Percentiles rank a stretch among this genome's conserved stretches.
phyloP scores from a whole-genome alignment of 2,888 invertebrate genomes.

The Calameuta idolon region DNA sequence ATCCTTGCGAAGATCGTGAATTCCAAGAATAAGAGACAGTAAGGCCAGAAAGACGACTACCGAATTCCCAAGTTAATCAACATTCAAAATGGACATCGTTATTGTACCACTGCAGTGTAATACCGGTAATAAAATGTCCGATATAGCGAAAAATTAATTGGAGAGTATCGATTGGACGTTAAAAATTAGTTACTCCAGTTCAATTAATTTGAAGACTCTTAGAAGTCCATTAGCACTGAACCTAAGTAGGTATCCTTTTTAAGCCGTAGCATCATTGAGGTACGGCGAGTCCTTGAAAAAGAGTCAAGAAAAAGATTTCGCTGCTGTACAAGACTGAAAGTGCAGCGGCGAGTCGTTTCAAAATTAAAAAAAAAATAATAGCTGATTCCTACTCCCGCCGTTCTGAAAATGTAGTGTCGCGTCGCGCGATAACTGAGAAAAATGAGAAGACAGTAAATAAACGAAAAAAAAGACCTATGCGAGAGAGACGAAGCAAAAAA shows the following conservation, averaged over 20 bases:
- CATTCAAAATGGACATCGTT: too few species aligned
- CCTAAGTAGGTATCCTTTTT: not conserved
- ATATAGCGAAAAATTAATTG: not conserved
- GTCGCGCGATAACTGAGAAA: too few species aligned
- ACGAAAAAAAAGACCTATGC: too few species aligned
- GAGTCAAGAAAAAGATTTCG: not conserved
- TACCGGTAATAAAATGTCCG: not conserved
- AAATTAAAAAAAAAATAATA: not conserved
- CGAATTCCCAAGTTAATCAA: not conserved
- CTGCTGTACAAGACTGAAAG: not conserved
- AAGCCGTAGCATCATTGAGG: not conserved
- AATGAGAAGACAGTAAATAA: too few species aligned
- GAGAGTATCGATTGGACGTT: not conserved
- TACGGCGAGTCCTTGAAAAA: not conserved
- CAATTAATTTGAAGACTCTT: not conserved
- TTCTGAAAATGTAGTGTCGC: not conserved
- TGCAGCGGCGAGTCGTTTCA: not conserved
- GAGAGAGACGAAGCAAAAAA: too few species aligned
- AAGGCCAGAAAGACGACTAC: too few species aligned
- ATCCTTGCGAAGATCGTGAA: not conserved
- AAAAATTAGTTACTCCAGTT: not conserved
- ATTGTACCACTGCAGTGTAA: not conserved
- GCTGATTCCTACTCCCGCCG: not conserved
- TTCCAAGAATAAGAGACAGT: too few species aligned
- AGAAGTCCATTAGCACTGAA: not conserved